Percentiles rank a stretch among this genome's conserved stretches.
Conservation (phyloP, 2,797 vertebrate species). For the Pitangus sulphuratus region DNA sequence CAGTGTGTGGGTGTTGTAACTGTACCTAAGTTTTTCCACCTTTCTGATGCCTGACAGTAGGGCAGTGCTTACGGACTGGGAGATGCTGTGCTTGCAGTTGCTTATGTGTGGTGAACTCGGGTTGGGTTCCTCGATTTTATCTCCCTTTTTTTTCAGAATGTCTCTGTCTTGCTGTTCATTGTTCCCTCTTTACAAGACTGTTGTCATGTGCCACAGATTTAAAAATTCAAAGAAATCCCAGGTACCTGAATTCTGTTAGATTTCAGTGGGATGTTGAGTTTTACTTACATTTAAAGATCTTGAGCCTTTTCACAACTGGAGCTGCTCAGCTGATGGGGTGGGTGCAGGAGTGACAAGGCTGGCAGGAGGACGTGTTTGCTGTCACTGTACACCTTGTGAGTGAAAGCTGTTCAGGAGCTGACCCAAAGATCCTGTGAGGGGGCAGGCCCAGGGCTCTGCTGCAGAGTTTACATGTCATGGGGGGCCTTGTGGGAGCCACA, state of each 20-base stretch:
- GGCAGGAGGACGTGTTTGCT: neutral
- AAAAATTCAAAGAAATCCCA: neutral
- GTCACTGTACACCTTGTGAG: neutral
- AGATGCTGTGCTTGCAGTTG: neutral
- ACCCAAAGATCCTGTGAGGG: neutral
- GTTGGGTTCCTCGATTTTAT: neutral
- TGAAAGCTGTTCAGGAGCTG: neutral
- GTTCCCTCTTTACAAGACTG: neutral
- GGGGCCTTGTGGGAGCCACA: neutral
- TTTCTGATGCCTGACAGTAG: neutral
- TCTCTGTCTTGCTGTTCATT: neutral
- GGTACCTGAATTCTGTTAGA: neutral
- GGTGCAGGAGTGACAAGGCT: neutral
- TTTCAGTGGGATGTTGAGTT: neutral
- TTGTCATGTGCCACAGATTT: neutral
- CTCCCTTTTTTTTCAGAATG: neutral
- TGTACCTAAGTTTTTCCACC: neutral
- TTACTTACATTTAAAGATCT: neutral
- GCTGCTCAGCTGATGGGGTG: neutral
- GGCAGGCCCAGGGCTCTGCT: neutral
- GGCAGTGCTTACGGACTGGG: neutral
- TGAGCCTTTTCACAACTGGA: neutral
- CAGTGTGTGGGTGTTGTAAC: neutral
- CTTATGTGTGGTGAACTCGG: neutral
- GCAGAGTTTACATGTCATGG: rapidly evolving